Percentiles rank a stretch among this genome's conserved stretches.
phyloP scores from a whole-genome alignment of 1,140 invertebrate species.

The Macrotrachela quadricornifera region DNA sequence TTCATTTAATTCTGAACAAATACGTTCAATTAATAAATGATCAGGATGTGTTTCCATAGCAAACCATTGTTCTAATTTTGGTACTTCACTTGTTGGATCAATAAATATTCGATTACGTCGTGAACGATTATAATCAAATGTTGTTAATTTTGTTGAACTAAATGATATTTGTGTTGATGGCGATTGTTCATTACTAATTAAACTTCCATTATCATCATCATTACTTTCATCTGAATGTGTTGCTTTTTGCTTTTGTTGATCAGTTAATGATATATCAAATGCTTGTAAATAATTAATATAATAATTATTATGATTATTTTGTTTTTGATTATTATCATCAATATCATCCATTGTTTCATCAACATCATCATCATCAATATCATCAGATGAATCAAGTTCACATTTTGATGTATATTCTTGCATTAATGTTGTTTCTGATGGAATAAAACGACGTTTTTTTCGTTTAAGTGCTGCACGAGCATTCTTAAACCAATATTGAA shows the following conservation, averaged over 20 bases:
- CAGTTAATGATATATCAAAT: too few relatives aligned
- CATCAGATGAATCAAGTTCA: too few relatives aligned
- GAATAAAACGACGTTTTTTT: slow-evolving; percentile 17
- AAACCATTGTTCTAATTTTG: slow-evolving; percentile 85
- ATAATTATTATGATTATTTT: neutral
- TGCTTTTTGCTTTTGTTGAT: neutral
- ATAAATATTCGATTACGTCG: slow-evolving; percentile 83
- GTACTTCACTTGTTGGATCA: slow-evolving; percentile 88
- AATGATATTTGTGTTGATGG: neutral
- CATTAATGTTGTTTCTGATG: slow-evolving; percentile 12
- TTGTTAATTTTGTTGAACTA: neutral
- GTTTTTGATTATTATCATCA: slow-evolving; percentile 2
- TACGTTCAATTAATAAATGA: slow-evolving; percentile 51
- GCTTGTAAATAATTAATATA: neutral
- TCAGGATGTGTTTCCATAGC: slow-evolving; percentile 64
- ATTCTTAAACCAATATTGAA: slow-evolving; percentile 98
- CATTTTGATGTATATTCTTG: slow-evolving; percentile 7
- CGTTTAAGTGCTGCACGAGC: slow-evolving; percentile 78
- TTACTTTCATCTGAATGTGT: neutral
- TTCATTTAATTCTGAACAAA: slow-evolving; percentile 73
- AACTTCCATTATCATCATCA: slow-evolving; percentile 12
- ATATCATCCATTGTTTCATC: slow-evolving; percentile 18
- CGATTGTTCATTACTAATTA: slow-evolving; percentile 18
- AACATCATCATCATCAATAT: slow-evolving; percentile 17
- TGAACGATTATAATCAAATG: neutral